Conservation (phyloP, 2,888 invertebrate species). For the Nebria brevicollis region DNA sequence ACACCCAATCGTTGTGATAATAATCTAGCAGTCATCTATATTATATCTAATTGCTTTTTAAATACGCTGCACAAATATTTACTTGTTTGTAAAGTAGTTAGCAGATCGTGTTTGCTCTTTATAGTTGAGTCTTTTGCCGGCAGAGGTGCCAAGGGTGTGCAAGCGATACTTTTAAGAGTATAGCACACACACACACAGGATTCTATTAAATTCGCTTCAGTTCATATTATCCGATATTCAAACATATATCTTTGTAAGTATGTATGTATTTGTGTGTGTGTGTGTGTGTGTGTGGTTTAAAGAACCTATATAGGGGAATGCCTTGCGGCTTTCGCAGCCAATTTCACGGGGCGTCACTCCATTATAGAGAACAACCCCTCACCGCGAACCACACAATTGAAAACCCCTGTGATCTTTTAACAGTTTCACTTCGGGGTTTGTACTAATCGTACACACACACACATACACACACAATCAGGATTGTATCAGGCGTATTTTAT, state of each 20-base stretch:
- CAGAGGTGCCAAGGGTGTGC: background rate
- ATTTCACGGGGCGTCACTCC: conserved; percentile 19
- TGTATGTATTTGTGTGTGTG: background rate
- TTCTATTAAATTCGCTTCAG: background rate
- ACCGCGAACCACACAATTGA: conserved; percentile 3
- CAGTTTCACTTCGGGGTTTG: conserved; percentile 15
- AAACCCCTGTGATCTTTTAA: conserved; percentile 11
- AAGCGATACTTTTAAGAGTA: background rate
- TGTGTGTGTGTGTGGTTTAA: background rate
- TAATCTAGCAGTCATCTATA: background rate
- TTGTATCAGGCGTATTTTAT: background rate
- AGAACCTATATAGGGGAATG: background rate
- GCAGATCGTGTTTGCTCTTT: background rate
- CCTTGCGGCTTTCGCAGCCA: conserved; percentile 1
- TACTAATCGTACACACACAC: conserved; percentile 9
- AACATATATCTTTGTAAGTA: background rate
- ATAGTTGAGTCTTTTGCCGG: background rate
- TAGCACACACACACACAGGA: background rate
- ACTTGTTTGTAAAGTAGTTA: background rate
- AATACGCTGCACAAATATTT: background rate
- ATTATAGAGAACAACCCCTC: background rate
- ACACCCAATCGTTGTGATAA: background rate
- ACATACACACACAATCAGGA: conserved; percentile 2
- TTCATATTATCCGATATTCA: background rate
- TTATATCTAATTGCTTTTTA: background rate